Base-by-base conservation (phyloP, 1,140 invertebrate genomes). In the Drosophila busckii region DNA sequence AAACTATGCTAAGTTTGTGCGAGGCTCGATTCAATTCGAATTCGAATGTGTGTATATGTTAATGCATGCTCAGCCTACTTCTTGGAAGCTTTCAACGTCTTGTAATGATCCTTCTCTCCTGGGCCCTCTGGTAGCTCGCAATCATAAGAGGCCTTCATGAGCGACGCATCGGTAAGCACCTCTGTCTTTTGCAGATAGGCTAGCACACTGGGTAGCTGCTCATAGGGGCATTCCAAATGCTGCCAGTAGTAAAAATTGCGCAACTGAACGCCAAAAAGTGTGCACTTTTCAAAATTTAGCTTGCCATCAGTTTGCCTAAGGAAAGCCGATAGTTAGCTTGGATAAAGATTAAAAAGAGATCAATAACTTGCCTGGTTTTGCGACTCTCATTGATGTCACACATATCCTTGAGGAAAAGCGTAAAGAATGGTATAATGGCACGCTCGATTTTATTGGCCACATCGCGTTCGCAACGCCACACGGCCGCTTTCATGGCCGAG, bases 341-440 rank as follows among this genome's bases (percentile, higher is more conserved):
- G 19, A 28, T 2, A 12, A 2, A 15, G 10, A 12, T 23, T 4
- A 3, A 1, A 1, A 3, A 6, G 1, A 4, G 0, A n/a, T 12
- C 4, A n/a, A 7, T 2, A 2, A 26, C 40, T 16, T 26, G 53
- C 78, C 41, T 78, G 3, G 46, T 68, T 38, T 49, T 4, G 2
- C 68, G 95, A 12, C 93, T 93, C 88, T 96, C 94, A 84, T 97
- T 95, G 13, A 96, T 90, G 87, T 96, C 94, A 87, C 95, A 95
- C 5, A 97, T 90, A 87, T 97, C 95, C 88, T 97, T 97, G 38
- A 97, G 93, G 56, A 97, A 90, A 15, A 97, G 89, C 83, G 93
- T 95, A 88, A 97, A 97, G 88, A 96, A 97, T 28, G 95, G 95
- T 62, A 97, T 95, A 59, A 97, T 93, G 73, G 96, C 95, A 85